Evolutionary conservation across 2,888 invertebrate genomes (phyloP), one percentile per base, ranked within the genome.

Genomic region (Drosophila differens): DNA sequence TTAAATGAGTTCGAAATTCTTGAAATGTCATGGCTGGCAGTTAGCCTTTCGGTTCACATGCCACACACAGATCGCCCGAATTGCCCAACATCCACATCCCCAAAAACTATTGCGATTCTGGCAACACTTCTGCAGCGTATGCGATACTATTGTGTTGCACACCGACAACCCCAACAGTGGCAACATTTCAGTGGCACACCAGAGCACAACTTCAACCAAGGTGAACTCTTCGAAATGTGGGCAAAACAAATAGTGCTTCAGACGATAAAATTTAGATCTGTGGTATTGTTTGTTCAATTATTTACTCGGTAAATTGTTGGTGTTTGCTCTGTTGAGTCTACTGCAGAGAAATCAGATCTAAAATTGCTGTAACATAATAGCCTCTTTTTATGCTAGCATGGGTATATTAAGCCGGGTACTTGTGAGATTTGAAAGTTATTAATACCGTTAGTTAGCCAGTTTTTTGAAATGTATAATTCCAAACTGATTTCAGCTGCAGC

Each of bases 11-110:
- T 87, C 81, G 78, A 85, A 85, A 86, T 89, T 89, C 87, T 79
- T 71, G 41, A 89, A 89, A 85, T 85, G 84, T 85, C 84, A 85
- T 79, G 84, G 89, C 84, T 85, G 89, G 84, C 84, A 85, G 84
- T 89, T 85, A 79, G 81, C 84, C 89, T 74, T 64, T 73, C 44
- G 70, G 74, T 78, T 80, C 81, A 78, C 62, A 69, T 79, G 82
- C 76, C 73, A 67, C 73, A 44, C 71, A 57, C 63, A 49, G 39
- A 44, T 12, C 35, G 58, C 55, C 37, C 65, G n/a, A 19, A 44
- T 28, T 28, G 32, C n/a, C 69, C 47, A 25, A 16, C 47, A 47
- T 25, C 25, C 47, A 16, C 25, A 9, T 16, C 25, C 16, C 22
- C 32, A 49, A 63, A 73, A 66, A 70, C 63, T 69, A 61, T 79